phyloP scores from a whole-genome alignment of 2,888 invertebrate species.

The Ctenicera cuprea region DNA sequence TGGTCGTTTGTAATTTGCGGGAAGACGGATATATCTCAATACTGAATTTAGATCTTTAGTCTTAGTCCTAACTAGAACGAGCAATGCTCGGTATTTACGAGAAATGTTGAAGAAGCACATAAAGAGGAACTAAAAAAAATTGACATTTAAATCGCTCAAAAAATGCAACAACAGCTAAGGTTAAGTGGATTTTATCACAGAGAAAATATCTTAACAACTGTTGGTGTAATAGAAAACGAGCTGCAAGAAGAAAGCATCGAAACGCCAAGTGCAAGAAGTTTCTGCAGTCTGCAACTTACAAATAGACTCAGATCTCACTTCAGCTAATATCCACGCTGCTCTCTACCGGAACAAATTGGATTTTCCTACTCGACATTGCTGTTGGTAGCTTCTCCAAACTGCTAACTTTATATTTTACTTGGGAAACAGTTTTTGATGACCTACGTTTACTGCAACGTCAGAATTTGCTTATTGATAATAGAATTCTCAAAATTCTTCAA shows the following conservation, averaged over 20 bases:
- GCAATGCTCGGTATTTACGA: too few species aligned
- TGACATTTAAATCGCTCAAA: not conserved
- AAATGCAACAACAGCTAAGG: too few species aligned
- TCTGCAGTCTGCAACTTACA: slow-evolving; percentile 51
- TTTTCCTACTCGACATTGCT: slow-evolving; percentile 49
- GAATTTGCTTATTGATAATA: too few species aligned
- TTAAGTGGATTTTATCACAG: not conserved
- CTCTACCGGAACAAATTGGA: slow-evolving; percentile 55
- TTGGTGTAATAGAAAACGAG: slow-evolving; percentile 27
- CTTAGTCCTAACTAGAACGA: not conserved
- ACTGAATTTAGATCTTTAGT: not conserved
- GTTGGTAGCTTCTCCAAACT: slow-evolving; percentile 46
- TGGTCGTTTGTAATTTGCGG: slow-evolving; percentile 31
- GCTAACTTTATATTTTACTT: slow-evolving; percentile 48
- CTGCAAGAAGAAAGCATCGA: slow-evolving; percentile 22
- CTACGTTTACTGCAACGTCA: not conserved
- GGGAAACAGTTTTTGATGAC: slow-evolving; percentile 37
- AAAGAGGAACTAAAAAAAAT: too few species aligned
- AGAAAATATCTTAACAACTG: slow-evolving; percentile 28
- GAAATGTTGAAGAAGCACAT: too few species aligned
- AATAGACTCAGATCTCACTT: slow-evolving; percentile 49
- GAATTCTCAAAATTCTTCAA: too few species aligned
- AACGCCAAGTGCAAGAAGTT: slow-evolving; percentile 46
- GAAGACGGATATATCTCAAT: not conserved
- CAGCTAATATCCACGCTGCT: slow-evolving; percentile 50